Evolutionary conservation across 2,888 invertebrate genomes (phyloP).

Genomic region (Ormyrus rosae): DNA sequence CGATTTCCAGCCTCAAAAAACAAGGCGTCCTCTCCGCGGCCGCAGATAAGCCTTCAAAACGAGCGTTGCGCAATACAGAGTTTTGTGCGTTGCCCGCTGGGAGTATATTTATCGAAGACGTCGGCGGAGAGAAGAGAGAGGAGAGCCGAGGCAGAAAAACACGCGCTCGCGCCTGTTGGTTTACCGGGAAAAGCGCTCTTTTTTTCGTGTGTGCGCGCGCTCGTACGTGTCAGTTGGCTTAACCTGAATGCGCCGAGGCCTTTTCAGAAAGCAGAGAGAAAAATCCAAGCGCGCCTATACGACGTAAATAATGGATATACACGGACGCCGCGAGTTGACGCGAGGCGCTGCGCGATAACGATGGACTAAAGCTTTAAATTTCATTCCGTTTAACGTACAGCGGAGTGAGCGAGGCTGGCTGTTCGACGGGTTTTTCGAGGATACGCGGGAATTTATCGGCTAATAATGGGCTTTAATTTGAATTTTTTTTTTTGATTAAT

Average conservation of each 20-base stretch:
- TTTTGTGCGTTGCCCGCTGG: not conserved
- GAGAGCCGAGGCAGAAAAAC: conserved; percentile 5
- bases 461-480: too few relatives aligned
- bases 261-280: conserved; percentile 12
- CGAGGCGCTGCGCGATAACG: not conserved
- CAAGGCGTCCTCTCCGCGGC: not conserved
- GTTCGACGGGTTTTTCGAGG: too few relatives aligned
- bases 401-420: too few relatives aligned
- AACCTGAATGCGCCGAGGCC: conserved; percentile 43
- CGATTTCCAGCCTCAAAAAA: conserved; percentile 20
- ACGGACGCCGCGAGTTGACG: not conserved
- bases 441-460: too few relatives aligned
- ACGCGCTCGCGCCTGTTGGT: not conserved
- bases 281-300: not conserved
- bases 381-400: not conserved
- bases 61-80: conserved; percentile 14
- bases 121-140: not conserved
- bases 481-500: too few relatives aligned
- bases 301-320: conserved; percentile 39
- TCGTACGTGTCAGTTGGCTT: conserved; percentile 28
- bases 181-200: conserved; percentile 31
- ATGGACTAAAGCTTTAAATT: not conserved
- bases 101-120: conserved; percentile 24
- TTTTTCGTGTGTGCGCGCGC: not conserved
- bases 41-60: not conserved